Conservation (phyloP, 2,888 invertebrate species). For the Athalia circularis region DNA sequence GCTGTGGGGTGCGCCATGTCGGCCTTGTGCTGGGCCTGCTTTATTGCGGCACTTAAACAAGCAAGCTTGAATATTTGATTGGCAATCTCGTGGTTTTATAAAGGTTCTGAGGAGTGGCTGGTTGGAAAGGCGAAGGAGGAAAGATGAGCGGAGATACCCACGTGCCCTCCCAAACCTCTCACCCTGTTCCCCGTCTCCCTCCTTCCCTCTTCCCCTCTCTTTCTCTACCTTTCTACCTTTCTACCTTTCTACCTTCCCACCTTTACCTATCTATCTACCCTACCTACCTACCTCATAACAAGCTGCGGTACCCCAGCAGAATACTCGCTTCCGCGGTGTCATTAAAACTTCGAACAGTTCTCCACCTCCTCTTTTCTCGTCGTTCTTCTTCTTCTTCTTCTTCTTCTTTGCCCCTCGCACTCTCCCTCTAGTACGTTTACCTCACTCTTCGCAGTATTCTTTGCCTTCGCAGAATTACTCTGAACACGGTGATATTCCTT, state of each 20-base stretch:
- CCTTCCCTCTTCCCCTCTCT: neutral
- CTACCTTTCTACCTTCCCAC: neutral
- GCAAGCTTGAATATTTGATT: constrained; percentile 65
- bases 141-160: constrained; percentile 39
- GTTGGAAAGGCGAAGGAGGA: constrained; percentile 27
- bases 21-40: constrained; percentile 53
- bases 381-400: neutral
- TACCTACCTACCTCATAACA: constrained; percentile 35
- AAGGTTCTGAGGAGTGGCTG: constrained; percentile 50
- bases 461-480: neutral
- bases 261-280: neutral
- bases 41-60: constrained; percentile 63
- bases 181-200: constrained; percentile 7
- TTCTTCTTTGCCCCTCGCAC: neutral
- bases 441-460: constrained; percentile 30
- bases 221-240: neutral
- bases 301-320: constrained; percentile 32
- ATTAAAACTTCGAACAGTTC: constrained; percentile 44
- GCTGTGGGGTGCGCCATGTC: constrained; percentile 48
- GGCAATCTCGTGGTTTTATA: constrained; percentile 63
- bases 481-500: constrained; percentile 14
- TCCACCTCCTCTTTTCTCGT: constrained; percentile 3
- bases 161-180: neutral
- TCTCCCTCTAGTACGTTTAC: neutral
- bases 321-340: constrained; percentile 43